A percentile compares a stretch with the other conserved stretches of the same genome.
Conservation (phyloP, 2,888 invertebrate genomes). For the Sepiola atlantica region DNA sequence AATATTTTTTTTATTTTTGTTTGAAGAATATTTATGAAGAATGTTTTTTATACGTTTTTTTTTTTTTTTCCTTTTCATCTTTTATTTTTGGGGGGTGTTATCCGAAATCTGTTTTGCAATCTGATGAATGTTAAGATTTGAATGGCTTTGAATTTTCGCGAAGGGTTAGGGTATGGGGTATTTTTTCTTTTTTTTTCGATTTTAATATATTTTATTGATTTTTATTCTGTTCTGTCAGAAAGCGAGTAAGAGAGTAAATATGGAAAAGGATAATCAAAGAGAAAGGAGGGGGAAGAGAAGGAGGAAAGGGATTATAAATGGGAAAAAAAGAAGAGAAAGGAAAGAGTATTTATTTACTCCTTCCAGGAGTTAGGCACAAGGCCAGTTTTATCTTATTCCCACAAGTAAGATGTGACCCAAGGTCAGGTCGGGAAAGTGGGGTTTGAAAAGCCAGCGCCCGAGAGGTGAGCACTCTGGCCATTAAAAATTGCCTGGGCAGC, state of each 20-base stretch:
- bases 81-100: not conserved
- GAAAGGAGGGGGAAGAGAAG: not conserved
- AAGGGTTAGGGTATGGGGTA: too few relatives aligned
- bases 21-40: not conserved
- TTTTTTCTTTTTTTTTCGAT: not conserved
- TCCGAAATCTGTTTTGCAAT: slow-evolving; percentile 15
- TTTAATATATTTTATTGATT: not conserved
- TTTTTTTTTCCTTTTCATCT: not conserved
- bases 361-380: too few relatives aligned
- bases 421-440: too few relatives aligned
- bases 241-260: not conserved
- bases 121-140: not conserved
- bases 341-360: too few relatives aligned
- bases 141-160: not conserved
- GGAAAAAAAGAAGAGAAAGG: not conserved
- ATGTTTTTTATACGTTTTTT: not conserved
- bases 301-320: not conserved
- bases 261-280: not conserved
- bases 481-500: too few relatives aligned
- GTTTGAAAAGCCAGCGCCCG: too few relatives aligned
- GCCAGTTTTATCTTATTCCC: too few relatives aligned
- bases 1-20: too few relatives aligned
- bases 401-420: too few relatives aligned
- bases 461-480: too few relatives aligned
- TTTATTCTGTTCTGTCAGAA: not conserved